Conservation (phyloP, 2,797 vertebrate genomes). For the Sarcoramphus papa region DNA sequence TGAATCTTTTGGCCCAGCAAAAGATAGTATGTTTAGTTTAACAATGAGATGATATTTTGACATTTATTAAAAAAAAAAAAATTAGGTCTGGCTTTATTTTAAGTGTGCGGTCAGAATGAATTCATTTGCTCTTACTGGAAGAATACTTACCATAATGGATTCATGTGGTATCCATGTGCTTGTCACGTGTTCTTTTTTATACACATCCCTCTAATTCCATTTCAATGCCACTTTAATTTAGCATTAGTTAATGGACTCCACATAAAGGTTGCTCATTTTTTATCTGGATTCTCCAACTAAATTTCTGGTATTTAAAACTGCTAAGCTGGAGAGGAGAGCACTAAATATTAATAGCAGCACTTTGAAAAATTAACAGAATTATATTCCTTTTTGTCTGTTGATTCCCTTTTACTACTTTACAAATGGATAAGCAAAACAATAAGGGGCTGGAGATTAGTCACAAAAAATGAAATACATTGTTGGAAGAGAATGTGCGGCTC, state of each 20-base stretch:
- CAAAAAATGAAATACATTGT: neutral
- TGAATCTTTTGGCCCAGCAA: neutral
- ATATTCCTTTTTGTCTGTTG: slow-evolving; percentile 28
- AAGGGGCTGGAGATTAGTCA: neutral
- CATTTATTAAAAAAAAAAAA: slow-evolving; percentile 42
- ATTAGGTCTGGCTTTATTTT: slow-evolving; percentile 61
- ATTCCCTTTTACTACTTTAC: neutral
- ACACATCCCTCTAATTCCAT: slow-evolving; percentile 57
- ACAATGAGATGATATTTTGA: slow-evolving; percentile 45
- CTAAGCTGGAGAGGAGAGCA: neutral
- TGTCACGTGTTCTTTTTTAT: slow-evolving; percentile 67
- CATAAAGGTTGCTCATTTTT: slow-evolving; percentile 64
- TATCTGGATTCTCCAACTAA: slow-evolving; percentile 31
- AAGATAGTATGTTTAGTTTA: slow-evolving; percentile 17
- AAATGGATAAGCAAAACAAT: slow-evolving; percentile 16
- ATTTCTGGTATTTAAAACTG: slow-evolving; percentile 53
- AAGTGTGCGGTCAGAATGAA: slow-evolving; percentile 63
- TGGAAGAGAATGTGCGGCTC: neutral
- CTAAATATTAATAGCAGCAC: slow-evolving; percentile 32
- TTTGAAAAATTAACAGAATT: slow-evolving; percentile 39
- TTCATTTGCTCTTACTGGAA: slow-evolving; percentile 74
- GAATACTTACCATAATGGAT: slow-evolving; percentile 71
- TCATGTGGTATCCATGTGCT: slow-evolving; percentile 67
- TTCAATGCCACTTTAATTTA: slow-evolving; percentile 71
- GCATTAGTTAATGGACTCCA: slow-evolving; percentile 68